phyloP scores from a whole-genome alignment of 2,888 invertebrate species.

The Drosophila pullipes region DNA sequence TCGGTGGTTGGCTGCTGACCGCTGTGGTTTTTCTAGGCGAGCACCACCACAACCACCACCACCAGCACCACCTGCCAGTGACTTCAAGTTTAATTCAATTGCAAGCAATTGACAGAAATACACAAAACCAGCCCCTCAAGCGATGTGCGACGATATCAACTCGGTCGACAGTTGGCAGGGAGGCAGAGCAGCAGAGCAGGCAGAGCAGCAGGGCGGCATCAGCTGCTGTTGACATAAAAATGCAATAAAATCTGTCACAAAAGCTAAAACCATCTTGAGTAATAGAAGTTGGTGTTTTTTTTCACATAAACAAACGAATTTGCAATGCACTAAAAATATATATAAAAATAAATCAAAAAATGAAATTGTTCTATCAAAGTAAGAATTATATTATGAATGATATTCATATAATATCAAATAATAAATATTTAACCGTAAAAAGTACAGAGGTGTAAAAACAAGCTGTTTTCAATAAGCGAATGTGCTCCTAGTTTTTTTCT shows the following conservation, averaged over 20 bases:
- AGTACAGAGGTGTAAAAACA: not conserved
- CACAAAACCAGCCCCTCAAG: conserved; percentile 45
- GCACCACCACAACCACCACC: conserved; percentile 24
- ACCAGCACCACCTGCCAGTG: conserved; percentile 64
- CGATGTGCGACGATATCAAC: conserved; percentile 51
- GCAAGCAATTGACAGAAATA: conserved; percentile 74
- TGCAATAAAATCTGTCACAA: conserved; percentile 71
- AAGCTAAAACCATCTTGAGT: conserved; percentile 44
- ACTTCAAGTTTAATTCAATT: conserved; percentile 73
- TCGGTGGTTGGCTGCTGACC: conserved; percentile 56
- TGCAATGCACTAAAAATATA: conserved; percentile 42
- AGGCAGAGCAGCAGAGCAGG: not conserved
- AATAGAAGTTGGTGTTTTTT: conserved; percentile 3
- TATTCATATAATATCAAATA: not conserved
- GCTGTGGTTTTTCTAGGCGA: conserved; percentile 43
- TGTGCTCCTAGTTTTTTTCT: conserved; percentile 14
- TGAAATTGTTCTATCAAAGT: not conserved
- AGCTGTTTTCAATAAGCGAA: conserved; percentile 10
- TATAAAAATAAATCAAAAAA: not conserved
- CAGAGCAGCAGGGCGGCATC: conserved; percentile 27
- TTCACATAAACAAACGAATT: conserved; percentile 21
- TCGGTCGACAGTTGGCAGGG: conserved; percentile 11
- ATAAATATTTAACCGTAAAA: not conserved
- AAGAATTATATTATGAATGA: not conserved
- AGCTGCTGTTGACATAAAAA: conserved; percentile 79